phyloP scores from a whole-genome alignment of 1,140 invertebrate species.

The Drosophila watanabei region DNA sequence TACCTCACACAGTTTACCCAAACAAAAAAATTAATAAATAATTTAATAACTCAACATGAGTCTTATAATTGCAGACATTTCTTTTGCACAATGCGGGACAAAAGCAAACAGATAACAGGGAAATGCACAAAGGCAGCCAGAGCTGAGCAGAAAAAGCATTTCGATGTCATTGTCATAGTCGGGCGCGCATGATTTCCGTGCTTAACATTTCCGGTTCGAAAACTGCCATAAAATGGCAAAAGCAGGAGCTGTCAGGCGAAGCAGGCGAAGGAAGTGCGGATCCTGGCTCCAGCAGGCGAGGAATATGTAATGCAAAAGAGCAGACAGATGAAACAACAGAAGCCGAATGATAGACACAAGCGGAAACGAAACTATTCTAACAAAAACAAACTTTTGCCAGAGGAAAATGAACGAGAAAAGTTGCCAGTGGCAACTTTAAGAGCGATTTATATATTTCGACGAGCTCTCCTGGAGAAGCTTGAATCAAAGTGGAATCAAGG shows the following conservation, averaged over 20 bases:
- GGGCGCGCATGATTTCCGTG: slow-evolving; percentile 74
- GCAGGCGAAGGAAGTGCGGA: slow-evolving; percentile 8
- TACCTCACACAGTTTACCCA: background rate
- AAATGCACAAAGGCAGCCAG: slow-evolving; percentile 32
- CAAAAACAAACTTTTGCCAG: slow-evolving; percentile 39
- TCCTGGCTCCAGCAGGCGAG: slow-evolving; percentile 15
- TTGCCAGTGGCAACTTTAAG: slow-evolving; percentile 32
- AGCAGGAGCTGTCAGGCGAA: background rate
- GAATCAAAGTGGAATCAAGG: slow-evolving; percentile 30
- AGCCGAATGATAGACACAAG: slow-evolving; percentile 43
- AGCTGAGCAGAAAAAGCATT: slow-evolving; percentile 11
- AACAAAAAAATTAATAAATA: background rate
- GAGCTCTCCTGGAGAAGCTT: background rate
- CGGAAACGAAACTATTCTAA: slow-evolving; percentile 50
- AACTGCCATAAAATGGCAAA: slow-evolving; percentile 69
- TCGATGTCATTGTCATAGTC: slow-evolving; percentile 40
- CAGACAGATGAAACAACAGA: slow-evolving; percentile 54
- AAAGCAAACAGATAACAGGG: slow-evolving; percentile 21
- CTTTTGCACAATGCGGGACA: background rate
- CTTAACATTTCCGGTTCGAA: slow-evolving; percentile 76
- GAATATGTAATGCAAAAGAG: slow-evolving; percentile 38
- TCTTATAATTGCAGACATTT: slow-evolving; percentile 12
- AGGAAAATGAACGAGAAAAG: slow-evolving; percentile 41
- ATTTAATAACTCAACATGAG: slow-evolving; percentile 9
- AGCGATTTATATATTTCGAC: slow-evolving; percentile 21